Conservation (phyloP, 1,140 invertebrate genomes). For the Lanistes nyassanus region DNA sequence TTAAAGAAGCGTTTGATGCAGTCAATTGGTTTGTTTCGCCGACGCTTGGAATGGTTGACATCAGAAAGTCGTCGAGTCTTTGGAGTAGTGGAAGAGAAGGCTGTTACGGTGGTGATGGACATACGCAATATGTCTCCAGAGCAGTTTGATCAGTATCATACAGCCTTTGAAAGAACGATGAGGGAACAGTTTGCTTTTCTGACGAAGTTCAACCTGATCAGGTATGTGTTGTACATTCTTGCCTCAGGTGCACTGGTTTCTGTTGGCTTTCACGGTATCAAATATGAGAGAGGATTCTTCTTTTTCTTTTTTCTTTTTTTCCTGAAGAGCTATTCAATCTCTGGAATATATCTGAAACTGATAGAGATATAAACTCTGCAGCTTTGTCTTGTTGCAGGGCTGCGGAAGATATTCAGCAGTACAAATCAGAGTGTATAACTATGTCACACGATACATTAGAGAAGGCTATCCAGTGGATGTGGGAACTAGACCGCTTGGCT, state of each 20-base stretch:
- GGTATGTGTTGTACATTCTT: conserved; percentile 42
- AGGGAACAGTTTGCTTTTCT: conserved; percentile 63
- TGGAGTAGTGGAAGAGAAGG: conserved; percentile 64
- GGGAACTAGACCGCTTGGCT: conserved; percentile 54
- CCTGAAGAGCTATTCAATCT: no score
- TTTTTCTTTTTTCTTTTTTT: no score
- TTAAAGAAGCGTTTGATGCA: conserved; percentile 57
- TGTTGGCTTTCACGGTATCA: no score
- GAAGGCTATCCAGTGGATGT: conserved; percentile 64
- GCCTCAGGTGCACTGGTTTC: neutral
- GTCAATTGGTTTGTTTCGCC: conserved; percentile 57
- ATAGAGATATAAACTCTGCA: neutral
- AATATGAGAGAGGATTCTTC: no score
- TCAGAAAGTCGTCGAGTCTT: conserved; percentile 65
- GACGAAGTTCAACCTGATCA: conserved; percentile 65
- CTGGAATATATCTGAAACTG: neutral
- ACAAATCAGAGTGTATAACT: conserved; percentile 56
- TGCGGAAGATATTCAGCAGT: conserved; percentile 58
- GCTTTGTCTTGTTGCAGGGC: conserved; percentile 43
- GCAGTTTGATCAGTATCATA: conserved; percentile 64
- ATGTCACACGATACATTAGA: conserved; percentile 63
- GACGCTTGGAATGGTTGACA: conserved; percentile 64
- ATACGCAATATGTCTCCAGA: conserved; percentile 61
- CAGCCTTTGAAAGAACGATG: conserved; percentile 60
- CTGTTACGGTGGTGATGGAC: conserved; percentile 62